These are phyloP conservation scores for Archilochus colubris DNA, from an alignment of 2,113 vertebrate genomes.

Conservation along the genomic window DNA sequence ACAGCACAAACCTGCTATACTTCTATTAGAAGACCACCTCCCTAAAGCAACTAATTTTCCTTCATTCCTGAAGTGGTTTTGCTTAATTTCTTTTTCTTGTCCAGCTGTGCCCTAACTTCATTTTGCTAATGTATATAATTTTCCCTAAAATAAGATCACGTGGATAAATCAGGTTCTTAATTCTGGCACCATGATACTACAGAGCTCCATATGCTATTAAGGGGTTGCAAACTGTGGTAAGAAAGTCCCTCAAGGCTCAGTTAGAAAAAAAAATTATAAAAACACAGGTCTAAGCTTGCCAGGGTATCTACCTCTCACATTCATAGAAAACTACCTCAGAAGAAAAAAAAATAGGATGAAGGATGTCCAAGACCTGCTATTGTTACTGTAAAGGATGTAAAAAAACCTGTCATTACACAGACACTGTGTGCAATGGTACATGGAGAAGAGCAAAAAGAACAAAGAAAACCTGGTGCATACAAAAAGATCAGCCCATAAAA, in stretches of 20 bases:
- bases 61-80: neutral
- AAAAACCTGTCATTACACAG: neutral
- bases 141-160: neutral
- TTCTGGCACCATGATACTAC: neutral
- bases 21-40: neutral
- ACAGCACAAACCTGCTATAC: neutral
- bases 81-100: neutral
- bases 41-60: neutral
- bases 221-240: neutral
- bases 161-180: neutral
- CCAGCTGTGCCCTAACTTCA: neutral
- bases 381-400: neutral
- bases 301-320: constrained; percentile 16
- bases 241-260: constrained; percentile 14
- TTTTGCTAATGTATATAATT: neutral
- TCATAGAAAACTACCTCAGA: constrained; percentile 7
- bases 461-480: neutral
- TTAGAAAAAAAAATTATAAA: neutral
- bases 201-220: neutral
- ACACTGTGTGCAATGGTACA: neutral
- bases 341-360: neutral
- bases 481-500: neutral
- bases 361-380: neutral
- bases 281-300: constrained; percentile 43
- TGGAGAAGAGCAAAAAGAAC: neutral